Percentiles rank a stretch among this genome's conserved stretches.
These are phyloP conservation scores for Phataginus tetradactyla DNA, from an alignment of 2,797 vertebrate genomes.

Conservation along the genomic window DNA sequence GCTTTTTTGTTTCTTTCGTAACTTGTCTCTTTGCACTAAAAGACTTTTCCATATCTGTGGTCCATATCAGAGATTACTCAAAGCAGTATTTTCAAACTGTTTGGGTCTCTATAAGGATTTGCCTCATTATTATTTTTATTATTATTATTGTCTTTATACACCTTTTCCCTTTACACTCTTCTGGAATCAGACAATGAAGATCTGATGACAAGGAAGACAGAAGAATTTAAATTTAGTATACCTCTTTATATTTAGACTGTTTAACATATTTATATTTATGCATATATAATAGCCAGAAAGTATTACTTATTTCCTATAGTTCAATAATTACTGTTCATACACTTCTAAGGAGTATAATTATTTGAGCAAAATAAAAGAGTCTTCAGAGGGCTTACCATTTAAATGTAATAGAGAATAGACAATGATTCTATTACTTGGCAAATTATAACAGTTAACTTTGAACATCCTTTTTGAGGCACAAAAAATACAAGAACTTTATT, in stretches of 20 bases:
- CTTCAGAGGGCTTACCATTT: slow-evolving; percentile 30
- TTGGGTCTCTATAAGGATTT: slow-evolving; percentile 38
- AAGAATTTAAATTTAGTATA: neutral
- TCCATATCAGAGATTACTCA: slow-evolving; percentile 21
- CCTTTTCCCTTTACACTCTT: neutral
- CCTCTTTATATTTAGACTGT: neutral
- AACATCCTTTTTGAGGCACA: neutral
- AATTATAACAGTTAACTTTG: slow-evolving; percentile 37
- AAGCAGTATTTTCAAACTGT: neutral
- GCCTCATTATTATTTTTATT: neutral
- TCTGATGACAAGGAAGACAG: neutral
- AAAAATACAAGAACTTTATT: slow-evolving; percentile 36
- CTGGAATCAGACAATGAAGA: neutral
- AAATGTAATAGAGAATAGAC: slow-evolving; percentile 18
- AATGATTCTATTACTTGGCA: neutral
- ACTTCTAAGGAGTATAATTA: neutral
- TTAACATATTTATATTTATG: neutral
- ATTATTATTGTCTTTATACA: neutral
- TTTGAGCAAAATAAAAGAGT: slow-evolving; percentile 30
- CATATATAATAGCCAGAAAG: neutral
- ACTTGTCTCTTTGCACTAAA: neutral
- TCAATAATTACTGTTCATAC: neutral
- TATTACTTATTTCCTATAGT: neutral
- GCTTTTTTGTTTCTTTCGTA: neutral
- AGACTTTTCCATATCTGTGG: slow-evolving; percentile 39